Evolutionary conservation across 2,888 invertebrate genomes (phyloP), one percentile per base, ranked within the genome.

Genomic region (Drosophila melanosoma): DNA sequence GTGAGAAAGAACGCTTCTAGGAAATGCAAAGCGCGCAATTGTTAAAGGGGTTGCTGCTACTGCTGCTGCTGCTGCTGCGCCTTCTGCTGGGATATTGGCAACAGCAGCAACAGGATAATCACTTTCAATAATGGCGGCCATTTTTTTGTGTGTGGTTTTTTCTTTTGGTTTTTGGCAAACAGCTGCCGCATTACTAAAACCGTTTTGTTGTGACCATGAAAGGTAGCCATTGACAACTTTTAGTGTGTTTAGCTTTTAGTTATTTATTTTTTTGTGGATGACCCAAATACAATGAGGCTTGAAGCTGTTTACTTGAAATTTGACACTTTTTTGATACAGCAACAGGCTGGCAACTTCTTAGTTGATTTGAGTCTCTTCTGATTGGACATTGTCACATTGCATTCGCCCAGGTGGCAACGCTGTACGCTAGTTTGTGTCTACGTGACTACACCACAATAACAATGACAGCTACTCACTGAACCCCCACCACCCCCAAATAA

Each of bases 41-140:
- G 33, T 36, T 29, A 58, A 73, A 74, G 72, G 83, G 83, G 86
- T 85, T 83, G 70, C 32, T 45, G 38, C 42, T 45, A 23, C 40
- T n/a, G 40, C 40, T 45, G 38, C 42, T 83, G 70, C 32, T 45
- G 38, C 42, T 45, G 45, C 40, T n/a, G 40, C 40, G 40, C 40
- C 40, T n/a, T 59, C 29, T 71, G 40, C 23, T 49, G 62, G 66
- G 64, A 70, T 66, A 79, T 81, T 76, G 68, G 65, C 62, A 66
- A 52, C 20, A 2, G 40, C 76, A 81, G 81, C 83, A 81, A 81
- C 82, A 81, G 87, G 87, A 87, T 81, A 87, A 85, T 87, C 81
- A 53, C 23, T 61, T 40, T 52, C 69, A 72, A 58, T 68, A 69
- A 65, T 68, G 69, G 71, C 80, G 35, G 69, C 64, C 81, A 69